Base-by-base conservation (phyloP, 2,888 invertebrate genomes). In the Trissolcus brochymenae region DNA sequence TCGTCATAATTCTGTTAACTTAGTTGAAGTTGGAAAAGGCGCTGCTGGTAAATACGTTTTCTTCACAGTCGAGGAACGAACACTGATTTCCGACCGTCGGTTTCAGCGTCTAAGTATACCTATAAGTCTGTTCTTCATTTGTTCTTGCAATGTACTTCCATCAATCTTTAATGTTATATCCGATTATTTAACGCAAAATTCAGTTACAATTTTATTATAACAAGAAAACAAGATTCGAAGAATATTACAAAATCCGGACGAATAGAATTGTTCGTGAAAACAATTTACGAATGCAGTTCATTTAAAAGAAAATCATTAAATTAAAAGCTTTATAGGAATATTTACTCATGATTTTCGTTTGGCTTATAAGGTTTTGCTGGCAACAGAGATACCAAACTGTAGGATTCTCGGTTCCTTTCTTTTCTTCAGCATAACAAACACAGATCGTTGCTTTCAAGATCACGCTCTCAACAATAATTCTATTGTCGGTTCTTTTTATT, bases 1-100 rank as follows among this genome's bases (percentile, higher is more conserved):
- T 86, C 86, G 84, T 81, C 82, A 84, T 88, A 88, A 89, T 86
- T 85, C 82, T 81, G 83, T 89, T 88, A 88, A 84, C 85, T 79
- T 73, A 80, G 79, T 79, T 83, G 83, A 83, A 85, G 85, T 84
- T 84, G 85, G 85, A 87, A 87, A 88, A 87, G 86, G 84, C 82
- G 80, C 81, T 80, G 84, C 78, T 80, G 83, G 84, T 87, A 86
- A 88, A 87, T 86, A 81, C 85, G 83, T 85, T 86, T 87, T 85
- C 81, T 81, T 79, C 79, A 49, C 55, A 72, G 78, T 57, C 59
- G 55, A 65, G 72, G 43, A 68, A 64, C 43, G 55, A 60, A 49
- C 53, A 56, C 61, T 78, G 78, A 78, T 78, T 78, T 74, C 66
- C 74, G 74, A 71, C 70, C 50, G 71, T 78, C 66, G 73, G 65